phyloP scores from a whole-genome alignment of 2,113 vertebrate genomes.

The Donacobius atricapilla region DNA sequence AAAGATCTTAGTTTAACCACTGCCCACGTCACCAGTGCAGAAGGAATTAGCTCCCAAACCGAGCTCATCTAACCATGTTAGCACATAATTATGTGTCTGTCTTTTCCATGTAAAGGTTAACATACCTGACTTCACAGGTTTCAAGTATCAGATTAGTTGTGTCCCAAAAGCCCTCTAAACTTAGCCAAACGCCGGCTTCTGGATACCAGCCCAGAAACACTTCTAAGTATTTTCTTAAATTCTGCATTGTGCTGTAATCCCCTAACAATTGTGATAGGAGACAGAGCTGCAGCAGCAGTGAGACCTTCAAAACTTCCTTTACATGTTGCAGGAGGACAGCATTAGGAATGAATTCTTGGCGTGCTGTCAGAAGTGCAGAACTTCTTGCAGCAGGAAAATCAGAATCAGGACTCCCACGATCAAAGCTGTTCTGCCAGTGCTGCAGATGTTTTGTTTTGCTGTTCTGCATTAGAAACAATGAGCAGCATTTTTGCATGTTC shows the following conservation, averaged over 20 bases:
- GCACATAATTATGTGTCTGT: not conserved
- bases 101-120: not conserved
- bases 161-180: not conserved
- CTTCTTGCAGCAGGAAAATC: not conserved
- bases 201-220: not conserved
- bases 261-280: not conserved
- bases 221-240: not conserved
- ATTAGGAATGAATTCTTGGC: not conserved
- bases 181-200: not conserved
- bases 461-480: not conserved
- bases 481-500: not conserved
- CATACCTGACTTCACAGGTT: not conserved
- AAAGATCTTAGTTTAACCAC: not conserved
- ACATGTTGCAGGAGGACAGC: not conserved
- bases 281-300: not conserved
- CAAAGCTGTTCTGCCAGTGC: not conserved
- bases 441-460: not conserved
- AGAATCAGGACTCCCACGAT: rapidly evolving
- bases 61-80: not conserved
- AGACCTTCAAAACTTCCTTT: not conserved
- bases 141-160: not conserved
- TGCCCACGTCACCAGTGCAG: not conserved
- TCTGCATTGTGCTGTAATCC: not conserved
- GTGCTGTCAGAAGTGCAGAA: not conserved
- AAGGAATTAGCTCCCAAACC: not conserved